phyloP scores from a whole-genome alignment of 1,140 invertebrate genomes.

The Temnothorax curvispinosus region DNA sequence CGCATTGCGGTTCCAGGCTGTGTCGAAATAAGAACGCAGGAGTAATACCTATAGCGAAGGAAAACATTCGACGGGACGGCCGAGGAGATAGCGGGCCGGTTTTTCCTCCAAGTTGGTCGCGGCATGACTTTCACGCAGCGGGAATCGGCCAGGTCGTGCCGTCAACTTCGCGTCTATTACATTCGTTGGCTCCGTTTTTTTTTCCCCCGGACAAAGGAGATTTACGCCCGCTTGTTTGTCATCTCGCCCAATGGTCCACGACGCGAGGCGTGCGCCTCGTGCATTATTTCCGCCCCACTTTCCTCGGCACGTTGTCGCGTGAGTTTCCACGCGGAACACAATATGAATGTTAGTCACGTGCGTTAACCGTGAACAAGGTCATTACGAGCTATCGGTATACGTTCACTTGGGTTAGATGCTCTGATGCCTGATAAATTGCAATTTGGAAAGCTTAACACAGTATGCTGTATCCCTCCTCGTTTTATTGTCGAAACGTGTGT shows the following conservation, averaged over 20 bases:
- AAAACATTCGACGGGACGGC: background rate
- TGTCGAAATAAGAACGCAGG: background rate
- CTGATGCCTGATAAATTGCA: background rate
- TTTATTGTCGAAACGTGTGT: background rate
- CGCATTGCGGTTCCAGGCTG: background rate
- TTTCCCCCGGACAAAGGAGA: background rate
- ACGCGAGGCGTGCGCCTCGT: background rate
- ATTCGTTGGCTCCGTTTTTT: background rate
- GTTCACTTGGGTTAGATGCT: background rate
- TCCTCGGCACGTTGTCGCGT: slow-evolving; percentile 22
- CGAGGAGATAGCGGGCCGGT: slow-evolving; percentile 14
- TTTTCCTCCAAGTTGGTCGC: background rate
- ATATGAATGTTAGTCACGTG: slow-evolving; percentile 14
- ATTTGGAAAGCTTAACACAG: background rate
- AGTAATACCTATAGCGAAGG: background rate
- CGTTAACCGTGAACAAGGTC: slow-evolving; percentile 45
- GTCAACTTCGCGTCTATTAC: background rate
- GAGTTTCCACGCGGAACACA: background rate
- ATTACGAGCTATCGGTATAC: background rate
- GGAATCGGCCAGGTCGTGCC: slow-evolving; percentile 10
- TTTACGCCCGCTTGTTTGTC: background rate
- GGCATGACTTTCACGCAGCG: slow-evolving; percentile 8
- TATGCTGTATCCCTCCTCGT: background rate
- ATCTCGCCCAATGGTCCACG: background rate
- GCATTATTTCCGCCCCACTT: slow-evolving; percentile 33